These are phyloP conservation scores for Penaeus chinensis DNA, from an alignment of 1,140 invertebrate genomes.

Conservation along the genomic window DNA sequence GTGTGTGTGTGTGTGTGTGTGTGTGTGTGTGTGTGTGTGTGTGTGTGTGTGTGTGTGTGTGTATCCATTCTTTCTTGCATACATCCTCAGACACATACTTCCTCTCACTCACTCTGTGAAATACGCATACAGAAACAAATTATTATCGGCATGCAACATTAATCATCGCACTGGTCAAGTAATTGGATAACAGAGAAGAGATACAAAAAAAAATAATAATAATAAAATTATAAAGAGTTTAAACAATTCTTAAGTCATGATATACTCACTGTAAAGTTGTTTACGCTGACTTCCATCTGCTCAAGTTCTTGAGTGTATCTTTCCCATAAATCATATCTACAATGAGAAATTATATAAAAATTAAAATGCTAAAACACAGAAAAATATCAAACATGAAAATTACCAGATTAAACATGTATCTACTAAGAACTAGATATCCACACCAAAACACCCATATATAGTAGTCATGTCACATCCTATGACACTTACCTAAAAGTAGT, in stretches of 20 bases:
- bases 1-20: too few relatives aligned
- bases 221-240: conserved; percentile 16
- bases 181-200: background rate
- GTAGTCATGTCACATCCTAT: background rate
- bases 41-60: too few relatives aligned
- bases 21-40: too few relatives aligned
- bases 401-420: too few relatives aligned
- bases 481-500: conserved; percentile 82
- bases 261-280: conserved; percentile 81
- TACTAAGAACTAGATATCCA: too few relatives aligned
- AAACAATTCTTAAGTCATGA: background rate
- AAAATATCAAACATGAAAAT: too few relatives aligned
- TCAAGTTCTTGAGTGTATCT: conserved; percentile 90
- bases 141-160: too few relatives aligned
- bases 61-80: too few relatives aligned
- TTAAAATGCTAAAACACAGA: background rate
- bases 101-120: conserved; percentile 46
- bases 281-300: conserved; percentile 85
- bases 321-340: conserved; percentile 91
- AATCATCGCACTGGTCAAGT: too few relatives aligned
- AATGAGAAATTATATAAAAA: conserved; percentile 66
- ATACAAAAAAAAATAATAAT: conserved; percentile 1
- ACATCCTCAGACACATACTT: too few relatives aligned
- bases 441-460: background rate
- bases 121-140: conserved; percentile 69